These are phyloP conservation scores for Drosophila ustulata DNA, from an alignment of 2,888 invertebrate genomes.

Conservation along the genomic window DNA sequence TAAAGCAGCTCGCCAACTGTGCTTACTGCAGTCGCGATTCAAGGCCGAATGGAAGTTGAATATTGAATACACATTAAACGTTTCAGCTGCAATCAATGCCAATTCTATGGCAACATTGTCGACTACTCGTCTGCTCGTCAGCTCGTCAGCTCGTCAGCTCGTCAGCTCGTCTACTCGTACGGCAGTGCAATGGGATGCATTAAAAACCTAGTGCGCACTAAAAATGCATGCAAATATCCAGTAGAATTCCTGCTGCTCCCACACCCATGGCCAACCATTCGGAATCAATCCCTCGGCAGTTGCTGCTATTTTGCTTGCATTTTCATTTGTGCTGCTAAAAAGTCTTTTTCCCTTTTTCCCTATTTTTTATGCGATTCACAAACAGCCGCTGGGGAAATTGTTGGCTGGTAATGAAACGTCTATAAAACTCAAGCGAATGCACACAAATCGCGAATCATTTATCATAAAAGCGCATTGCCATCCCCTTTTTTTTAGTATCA, in stretches of 20 bases:
- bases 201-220: conserved; percentile 63
- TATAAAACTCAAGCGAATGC: conserved; percentile 78
- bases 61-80: conserved; percentile 13
- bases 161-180: not conserved
- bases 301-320: conserved; percentile 71
- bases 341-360: conserved; percentile 12
- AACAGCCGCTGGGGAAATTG: conserved; percentile 54
- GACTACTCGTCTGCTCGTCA: not conserved
- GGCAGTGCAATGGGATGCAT: conserved; percentile 51
- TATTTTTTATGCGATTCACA: conserved; percentile 29
- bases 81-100: conserved; percentile 65
- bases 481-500: conserved; percentile 17
- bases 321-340: conserved; percentile 56
- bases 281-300: conserved; percentile 6
- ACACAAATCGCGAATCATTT: conserved; percentile 79
- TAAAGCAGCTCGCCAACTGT: not conserved
- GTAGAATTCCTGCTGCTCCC: not conserved
- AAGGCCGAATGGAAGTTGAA: conserved; percentile 24
- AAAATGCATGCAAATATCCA: conserved; percentile 68
- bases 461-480: conserved; percentile 70
- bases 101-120: conserved; percentile 56
- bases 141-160: not conserved
- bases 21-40: conserved; percentile 8
- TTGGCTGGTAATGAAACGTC: conserved; percentile 77
- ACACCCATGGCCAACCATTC: not conserved